phyloP scores from a whole-genome alignment of 1,140 invertebrate species.

The Papilio glaucus region DNA sequence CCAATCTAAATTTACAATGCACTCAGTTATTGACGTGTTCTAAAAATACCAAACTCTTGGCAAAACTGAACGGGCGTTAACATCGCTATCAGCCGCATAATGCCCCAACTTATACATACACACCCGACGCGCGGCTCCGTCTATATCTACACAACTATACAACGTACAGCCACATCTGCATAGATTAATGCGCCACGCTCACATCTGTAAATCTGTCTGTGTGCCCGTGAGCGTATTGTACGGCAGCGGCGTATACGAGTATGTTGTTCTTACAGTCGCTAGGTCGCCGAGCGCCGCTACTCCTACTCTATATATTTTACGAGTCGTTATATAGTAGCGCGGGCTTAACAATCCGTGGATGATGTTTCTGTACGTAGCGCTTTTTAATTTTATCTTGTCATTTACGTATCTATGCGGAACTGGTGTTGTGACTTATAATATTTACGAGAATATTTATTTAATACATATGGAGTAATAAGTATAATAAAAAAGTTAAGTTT shows the following conservation, averaged over 20 bases:
- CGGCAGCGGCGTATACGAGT: slow-evolving; percentile 39
- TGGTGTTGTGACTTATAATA: not conserved
- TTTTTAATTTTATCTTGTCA: slow-evolving; percentile 23
- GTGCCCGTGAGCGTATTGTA: slow-evolving; percentile 40
- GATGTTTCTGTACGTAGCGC: slow-evolving; percentile 4
- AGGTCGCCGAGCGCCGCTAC: slow-evolving; percentile 44
- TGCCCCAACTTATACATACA: slow-evolving; percentile 61
- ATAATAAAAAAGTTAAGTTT: too few species aligned
- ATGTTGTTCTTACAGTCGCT: slow-evolving; percentile 46
- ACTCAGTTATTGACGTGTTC: slow-evolving; percentile 81
- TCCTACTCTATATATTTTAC: slow-evolving; percentile 48
- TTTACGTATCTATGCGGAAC: not conserved
- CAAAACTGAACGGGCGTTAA: slow-evolving; percentile 75
- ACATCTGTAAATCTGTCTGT: slow-evolving; percentile 24
- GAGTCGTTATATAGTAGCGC: slow-evolving; percentile 8
- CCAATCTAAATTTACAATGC: slow-evolving; percentile 68
- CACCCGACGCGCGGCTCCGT: slow-evolving; percentile 33
- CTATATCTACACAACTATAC: not conserved
- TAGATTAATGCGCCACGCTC: slow-evolving; percentile 33
- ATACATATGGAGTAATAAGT: too few species aligned
- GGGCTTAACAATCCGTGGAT: slow-evolving; percentile 35
- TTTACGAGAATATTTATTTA: not conserved
- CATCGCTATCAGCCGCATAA: slow-evolving; percentile 74
- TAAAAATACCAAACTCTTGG: slow-evolving; percentile 74
- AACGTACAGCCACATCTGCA: slow-evolving; percentile 24